Conservation (phyloP, 1,140 invertebrate genomes). For the Paramacrobiotus metropolitanus region DNA sequence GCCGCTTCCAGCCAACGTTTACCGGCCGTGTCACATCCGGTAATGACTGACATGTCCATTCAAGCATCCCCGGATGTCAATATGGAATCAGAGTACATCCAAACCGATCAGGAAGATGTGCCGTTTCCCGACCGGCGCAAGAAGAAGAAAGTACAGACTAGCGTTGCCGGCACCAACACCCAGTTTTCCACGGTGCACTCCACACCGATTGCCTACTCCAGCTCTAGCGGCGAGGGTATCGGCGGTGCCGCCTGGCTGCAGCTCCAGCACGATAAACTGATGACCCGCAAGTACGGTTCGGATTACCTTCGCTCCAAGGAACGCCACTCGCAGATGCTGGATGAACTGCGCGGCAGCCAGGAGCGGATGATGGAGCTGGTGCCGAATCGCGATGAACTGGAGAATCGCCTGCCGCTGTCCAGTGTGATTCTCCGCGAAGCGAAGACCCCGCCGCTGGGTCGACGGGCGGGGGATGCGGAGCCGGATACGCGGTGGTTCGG, state of each 20-base stretch:
- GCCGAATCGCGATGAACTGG: neutral
- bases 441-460: neutral
- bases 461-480: neutral
- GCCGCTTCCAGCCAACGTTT: too few species aligned
- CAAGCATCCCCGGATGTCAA: too few species aligned
- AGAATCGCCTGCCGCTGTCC: slow-evolving; percentile 1
- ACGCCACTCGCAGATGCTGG: neutral
- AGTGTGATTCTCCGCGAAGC: neutral
- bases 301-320: neutral
- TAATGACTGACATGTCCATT: too few species aligned
- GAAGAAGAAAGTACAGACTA: too few species aligned
- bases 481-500: neutral
- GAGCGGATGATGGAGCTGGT: neutral
- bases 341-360: neutral
- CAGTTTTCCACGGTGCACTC: neutral
- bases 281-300: neutral
- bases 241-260: neutral
- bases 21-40: too few species aligned
- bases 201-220: too few species aligned
- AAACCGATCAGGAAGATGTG: neutral
- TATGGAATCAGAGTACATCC: too few species aligned
- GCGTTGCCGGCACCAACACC: too few species aligned
- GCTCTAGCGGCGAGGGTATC: neutral
- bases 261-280: neutral
- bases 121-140: neutral